A percentile compares a stretch with the other conserved stretches of the same genome.
phyloP scores from a whole-genome alignment of 2,888 invertebrate species.

The Lypha dubia region DNA sequence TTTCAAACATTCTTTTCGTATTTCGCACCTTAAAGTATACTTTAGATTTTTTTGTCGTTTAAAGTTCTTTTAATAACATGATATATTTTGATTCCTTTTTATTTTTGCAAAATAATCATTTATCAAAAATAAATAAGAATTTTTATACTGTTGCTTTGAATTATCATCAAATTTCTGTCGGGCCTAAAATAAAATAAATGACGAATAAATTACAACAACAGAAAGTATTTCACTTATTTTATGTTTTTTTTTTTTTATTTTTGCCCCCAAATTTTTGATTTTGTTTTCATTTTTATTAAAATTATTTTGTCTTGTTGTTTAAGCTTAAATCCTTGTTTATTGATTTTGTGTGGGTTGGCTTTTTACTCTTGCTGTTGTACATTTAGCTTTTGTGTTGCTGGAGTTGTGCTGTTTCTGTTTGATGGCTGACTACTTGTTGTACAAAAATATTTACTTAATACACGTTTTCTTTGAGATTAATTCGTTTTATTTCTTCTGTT shows the following conservation, averaged over 20 bases:
- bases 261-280: neutral
- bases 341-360: neutral
- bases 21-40: slow-evolving; percentile 10
- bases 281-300: slow-evolving; percentile 8
- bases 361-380: neutral
- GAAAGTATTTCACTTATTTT: neutral
- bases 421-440: slow-evolving; percentile 16
- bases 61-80: neutral
- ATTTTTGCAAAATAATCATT: neutral
- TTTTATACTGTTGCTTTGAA: slow-evolving; percentile 48
- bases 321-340: neutral
- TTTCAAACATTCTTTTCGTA: neutral
- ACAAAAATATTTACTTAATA: slow-evolving; percentile 42
- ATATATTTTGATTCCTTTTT: neutral
- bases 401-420: neutral
- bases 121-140: neutral
- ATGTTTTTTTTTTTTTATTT: slow-evolving; percentile 12
- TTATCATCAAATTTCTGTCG: slow-evolving; percentile 37
- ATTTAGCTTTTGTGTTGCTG: neutral
- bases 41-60: neutral
- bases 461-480: slow-evolving; percentile 48
- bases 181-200: neutral
- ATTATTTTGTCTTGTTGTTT: neutral
- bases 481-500: neutral
- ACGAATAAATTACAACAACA: neutral